These are phyloP conservation scores for Sylvietta virens DNA, from an alignment of 2,113 vertebrate species.

Conservation along the genomic window DNA sequence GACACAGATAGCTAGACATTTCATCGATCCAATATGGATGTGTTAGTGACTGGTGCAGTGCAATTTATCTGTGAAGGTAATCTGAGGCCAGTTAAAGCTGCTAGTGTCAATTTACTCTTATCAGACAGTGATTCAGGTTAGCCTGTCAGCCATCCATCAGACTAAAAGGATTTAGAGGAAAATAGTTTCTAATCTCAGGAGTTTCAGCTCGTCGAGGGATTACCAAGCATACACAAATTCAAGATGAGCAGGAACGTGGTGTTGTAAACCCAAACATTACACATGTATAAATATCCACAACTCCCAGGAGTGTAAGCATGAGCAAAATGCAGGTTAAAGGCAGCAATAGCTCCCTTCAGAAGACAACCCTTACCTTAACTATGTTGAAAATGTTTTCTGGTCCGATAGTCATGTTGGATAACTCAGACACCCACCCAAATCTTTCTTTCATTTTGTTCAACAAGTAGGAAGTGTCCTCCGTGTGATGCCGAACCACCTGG, in stretches of 20 bases:
- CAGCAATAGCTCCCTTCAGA: not conserved
- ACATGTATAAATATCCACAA: not conserved
- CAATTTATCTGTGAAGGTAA: slow-evolving; percentile 6
- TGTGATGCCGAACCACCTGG: slow-evolving; percentile 79
- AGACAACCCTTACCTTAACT: slow-evolving; percentile 71
- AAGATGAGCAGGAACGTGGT: not conserved
- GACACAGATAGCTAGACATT: not conserved
- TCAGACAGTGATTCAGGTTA: not conserved
- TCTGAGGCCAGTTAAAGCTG: not conserved
- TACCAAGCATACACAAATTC: not conserved
- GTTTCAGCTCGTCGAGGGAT: not conserved
- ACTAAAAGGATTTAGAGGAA: slow-evolving; percentile 37
- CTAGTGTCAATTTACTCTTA: slow-evolving; percentile 5
- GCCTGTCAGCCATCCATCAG: not conserved
- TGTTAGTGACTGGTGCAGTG: not conserved
- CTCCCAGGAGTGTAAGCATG: not conserved
- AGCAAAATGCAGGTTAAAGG: not conserved
- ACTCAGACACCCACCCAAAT: slow-evolving; percentile 85
- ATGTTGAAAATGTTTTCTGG: slow-evolving; percentile 76
- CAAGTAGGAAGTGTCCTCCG: slow-evolving; percentile 79
- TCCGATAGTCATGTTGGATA: slow-evolving; percentile 54
- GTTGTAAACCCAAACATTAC: not conserved
- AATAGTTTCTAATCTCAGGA: slow-evolving; percentile 10
- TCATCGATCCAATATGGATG: not conserved
- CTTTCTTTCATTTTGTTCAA: slow-evolving; percentile 80